Base-by-base conservation (phyloP, 2,113 vertebrate species). In the Otis tarda region DNA sequence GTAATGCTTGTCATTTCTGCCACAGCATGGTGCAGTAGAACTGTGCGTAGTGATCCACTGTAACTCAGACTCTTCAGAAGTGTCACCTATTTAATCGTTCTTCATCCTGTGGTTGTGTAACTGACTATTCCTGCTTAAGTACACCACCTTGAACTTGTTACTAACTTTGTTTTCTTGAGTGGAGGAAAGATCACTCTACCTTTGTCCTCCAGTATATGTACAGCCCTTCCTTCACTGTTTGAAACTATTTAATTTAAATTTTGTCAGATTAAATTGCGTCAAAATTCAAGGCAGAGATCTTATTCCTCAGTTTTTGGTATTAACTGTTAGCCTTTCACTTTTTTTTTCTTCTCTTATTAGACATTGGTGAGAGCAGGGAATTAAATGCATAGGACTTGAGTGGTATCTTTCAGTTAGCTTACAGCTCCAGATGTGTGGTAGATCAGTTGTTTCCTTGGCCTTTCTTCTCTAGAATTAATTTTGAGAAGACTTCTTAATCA, bases 51-150 rank as follows among this genome's bases (percentile, higher is more conserved):
- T 52, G 82, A 90, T 82, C 37, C 61, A 27, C 61, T 83, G 53
- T 49, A 90, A 80, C 30, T 81, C 50, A 47, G 35, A 24, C 71
- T 85, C 59, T 87, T 73, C 60, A 59, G n/a, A 85, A 81, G 31
- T 12, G 23, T 55, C 63, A 20, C 37, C 59, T 88, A 2, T 55
- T 64, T 86, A 86, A 83, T 94, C 5, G 3, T 89, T 79, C 78
- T 87, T 87, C 87, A 79, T 94, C 64, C 76, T 19, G 5, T 68
- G 25, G 47, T 70, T 95, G 75, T 90, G 71, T 90, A 94, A 93
- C 55, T 80, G 41, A 86, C 79, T 77, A 19, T 92, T 94, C 59
- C 92, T 70, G 71, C 68, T 86, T 74, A 86, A 70, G 57, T 67
- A 41, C 7, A 0, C 59, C 81, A 33, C 50, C 37, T 92, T 69